Percentiles rank a stretch among this genome's conserved stretches.
Conservation (phyloP, 2,888 invertebrate species). For the Drosophila leonis region DNA sequence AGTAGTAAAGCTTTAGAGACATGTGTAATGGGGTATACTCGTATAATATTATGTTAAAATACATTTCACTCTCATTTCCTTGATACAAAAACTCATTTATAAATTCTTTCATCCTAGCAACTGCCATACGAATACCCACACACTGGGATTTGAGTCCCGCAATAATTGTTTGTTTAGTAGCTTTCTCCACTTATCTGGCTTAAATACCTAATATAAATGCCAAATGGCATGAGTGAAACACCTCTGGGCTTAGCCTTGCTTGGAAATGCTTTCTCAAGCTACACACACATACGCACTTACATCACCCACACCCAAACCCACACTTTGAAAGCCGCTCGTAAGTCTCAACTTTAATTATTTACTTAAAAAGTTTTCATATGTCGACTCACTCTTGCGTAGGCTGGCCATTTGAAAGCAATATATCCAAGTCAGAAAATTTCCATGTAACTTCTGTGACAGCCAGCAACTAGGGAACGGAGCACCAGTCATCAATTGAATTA, state of each 20-base stretch:
- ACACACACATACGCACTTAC: not conserved
- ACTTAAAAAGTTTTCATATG: constrained; percentile 13
- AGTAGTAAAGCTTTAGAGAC: not conserved
- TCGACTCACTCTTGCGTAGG: constrained; percentile 6
- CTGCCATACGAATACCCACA: not conserved
- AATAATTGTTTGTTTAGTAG: not conserved
- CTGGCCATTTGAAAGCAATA: constrained; percentile 35
- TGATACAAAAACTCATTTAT: not conserved
- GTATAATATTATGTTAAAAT: not conserved
- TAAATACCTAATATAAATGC: not conserved
- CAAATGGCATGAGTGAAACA: not conserved
- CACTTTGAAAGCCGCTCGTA: not conserved
- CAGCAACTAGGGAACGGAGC: not conserved
- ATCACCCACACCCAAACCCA: not conserved
- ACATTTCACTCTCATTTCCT: not conserved
- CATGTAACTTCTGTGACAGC: constrained; percentile 53
- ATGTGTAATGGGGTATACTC: not conserved
- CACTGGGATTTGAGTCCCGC: not conserved
- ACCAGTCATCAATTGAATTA: constrained; percentile 42
- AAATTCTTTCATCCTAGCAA: not conserved
- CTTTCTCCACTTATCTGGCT: not conserved
- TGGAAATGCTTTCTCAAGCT: not conserved
- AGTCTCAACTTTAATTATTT: constrained; percentile 8
- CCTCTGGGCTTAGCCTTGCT: not conserved
- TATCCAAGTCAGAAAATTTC: constrained; percentile 32